These are phyloP conservation scores for Philereme transversata DNA, from an alignment of 2,888 invertebrate genomes.

Conservation along the genomic window DNA sequence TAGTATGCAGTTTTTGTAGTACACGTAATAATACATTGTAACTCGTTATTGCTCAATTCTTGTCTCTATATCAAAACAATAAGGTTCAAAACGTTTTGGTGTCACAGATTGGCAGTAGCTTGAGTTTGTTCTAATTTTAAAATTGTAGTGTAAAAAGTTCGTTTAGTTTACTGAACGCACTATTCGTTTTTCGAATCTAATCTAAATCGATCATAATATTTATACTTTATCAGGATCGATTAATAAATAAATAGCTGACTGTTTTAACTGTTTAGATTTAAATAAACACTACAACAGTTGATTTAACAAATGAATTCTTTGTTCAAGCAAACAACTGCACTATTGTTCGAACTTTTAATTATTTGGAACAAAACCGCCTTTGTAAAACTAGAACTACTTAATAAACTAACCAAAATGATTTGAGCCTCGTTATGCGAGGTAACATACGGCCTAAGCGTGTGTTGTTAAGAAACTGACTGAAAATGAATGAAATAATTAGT, in stretches of 20 bases:
- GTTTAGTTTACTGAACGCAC: too few species aligned
- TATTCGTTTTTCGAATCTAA: too few species aligned
- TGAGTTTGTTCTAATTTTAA: not conserved
- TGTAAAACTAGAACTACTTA: not conserved
- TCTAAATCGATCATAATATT: too few species aligned
- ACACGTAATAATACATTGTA: slow-evolving; percentile 17
- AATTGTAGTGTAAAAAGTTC: not conserved
- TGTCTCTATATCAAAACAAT: slow-evolving; percentile 1
- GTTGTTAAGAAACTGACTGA: too few species aligned
- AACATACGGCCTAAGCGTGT: too few species aligned
- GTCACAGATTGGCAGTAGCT: too few species aligned
- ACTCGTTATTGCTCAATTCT: slow-evolving; percentile 1
- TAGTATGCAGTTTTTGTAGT: slow-evolving; percentile 48
- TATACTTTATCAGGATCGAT: too few species aligned
- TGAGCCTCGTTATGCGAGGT: not conserved
- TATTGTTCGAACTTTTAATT: slow-evolving; percentile 28
- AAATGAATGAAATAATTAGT: too few species aligned
- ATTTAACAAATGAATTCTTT: slow-evolving; percentile 1
- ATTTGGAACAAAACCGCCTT: slow-evolving; percentile 31
- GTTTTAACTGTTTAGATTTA: too few species aligned
- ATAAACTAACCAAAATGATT: not conserved
- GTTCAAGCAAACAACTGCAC: slow-evolving; percentile 16
- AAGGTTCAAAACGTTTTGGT: slow-evolving; percentile 1
- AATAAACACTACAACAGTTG: not conserved
- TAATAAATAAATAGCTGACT: too few species aligned